These are phyloP conservation scores for Noctua pronuba DNA, from an alignment of 2,888 invertebrate species.

Conservation along the genomic window DNA sequence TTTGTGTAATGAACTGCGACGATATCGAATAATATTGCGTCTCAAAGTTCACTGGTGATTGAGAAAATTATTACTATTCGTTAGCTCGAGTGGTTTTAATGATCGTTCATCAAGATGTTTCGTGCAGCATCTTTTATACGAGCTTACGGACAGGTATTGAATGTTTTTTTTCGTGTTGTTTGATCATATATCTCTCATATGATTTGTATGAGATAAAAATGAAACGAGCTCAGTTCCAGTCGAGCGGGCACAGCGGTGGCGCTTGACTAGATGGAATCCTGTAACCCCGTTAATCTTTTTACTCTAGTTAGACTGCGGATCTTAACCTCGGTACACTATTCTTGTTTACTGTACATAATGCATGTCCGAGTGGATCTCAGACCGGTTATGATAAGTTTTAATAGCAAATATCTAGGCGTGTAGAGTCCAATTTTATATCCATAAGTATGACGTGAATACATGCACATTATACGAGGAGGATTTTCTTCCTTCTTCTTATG, in stretches of 20 bases:
- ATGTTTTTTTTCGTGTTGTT: slow-evolving; percentile 53
- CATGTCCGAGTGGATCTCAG: slow-evolving; percentile 68
- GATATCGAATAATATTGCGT: slow-evolving; percentile 39
- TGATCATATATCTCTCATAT: slow-evolving; percentile 48
- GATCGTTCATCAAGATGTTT: slow-evolving; percentile 80
- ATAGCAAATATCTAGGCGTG: slow-evolving; percentile 49
- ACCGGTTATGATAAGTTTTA: slow-evolving; percentile 72
- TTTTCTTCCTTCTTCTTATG: slow-evolving; percentile 46
- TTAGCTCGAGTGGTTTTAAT: slow-evolving; percentile 61
- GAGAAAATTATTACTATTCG: slow-evolving; percentile 41
- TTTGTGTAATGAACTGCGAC: slow-evolving; percentile 53
- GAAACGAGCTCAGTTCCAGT: slow-evolving; percentile 37
- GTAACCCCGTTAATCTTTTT: slow-evolving; percentile 86
- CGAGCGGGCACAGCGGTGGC: slow-evolving; percentile 51
- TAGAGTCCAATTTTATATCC: slow-evolving; percentile 49
- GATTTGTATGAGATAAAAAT: slow-evolving; percentile 58
- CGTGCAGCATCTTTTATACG: slow-evolving; percentile 87
- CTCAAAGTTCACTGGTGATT: slow-evolving; percentile 29
- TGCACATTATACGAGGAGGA: slow-evolving; percentile 24
- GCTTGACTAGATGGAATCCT: slow-evolving; percentile 77
- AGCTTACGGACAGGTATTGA: slow-evolving; percentile 83
- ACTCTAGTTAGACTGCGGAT: slow-evolving; percentile 79
- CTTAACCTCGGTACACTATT: slow-evolving; percentile 78
- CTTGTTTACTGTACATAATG: slow-evolving; percentile 71
- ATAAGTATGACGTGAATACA: slow-evolving; percentile 25